phyloP scores from a whole-genome alignment of 2,888 invertebrate species.

The Microplitis deprimator region DNA sequence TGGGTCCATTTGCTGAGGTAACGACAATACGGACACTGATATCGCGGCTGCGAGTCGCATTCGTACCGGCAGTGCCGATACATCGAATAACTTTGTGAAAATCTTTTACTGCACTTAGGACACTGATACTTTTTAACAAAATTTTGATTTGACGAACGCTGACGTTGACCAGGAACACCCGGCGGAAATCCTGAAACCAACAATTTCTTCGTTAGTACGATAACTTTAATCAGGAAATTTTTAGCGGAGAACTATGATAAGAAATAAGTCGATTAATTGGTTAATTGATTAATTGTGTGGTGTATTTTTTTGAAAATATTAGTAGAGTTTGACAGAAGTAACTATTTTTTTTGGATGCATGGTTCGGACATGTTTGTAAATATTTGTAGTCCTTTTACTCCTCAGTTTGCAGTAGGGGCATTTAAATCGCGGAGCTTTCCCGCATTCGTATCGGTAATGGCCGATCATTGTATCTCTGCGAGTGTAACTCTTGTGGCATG shows the following conservation, averaged over 20 bases:
- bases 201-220: conserved; percentile 4
- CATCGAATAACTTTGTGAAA: conserved; percentile 66
- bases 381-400: conserved; percentile 66
- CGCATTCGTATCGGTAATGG: conserved; percentile 70
- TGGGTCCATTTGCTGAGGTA: conserved; percentile 67
- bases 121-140: conserved; percentile 55
- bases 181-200: conserved; percentile 53
- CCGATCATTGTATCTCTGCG: conserved; percentile 68
- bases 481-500: conserved; percentile 68
- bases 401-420: conserved; percentile 66
- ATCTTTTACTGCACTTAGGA: conserved; percentile 63
- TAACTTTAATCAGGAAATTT: not conserved
- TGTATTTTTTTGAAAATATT: conserved; percentile 34
- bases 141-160: not conserved
- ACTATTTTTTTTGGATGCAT: conserved; percentile 63
- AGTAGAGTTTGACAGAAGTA: conserved; percentile 64
- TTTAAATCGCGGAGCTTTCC: conserved; percentile 66
- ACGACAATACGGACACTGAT: conserved; percentile 66
- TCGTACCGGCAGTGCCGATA: conserved; percentile 69
- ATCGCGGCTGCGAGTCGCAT: conserved; percentile 66
- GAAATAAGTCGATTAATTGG: too few species aligned
- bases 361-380: conserved; percentile 65
- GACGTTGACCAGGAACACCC: not conserved
- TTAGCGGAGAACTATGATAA: too few species aligned
- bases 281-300: too few species aligned